These are phyloP conservation scores for Drosophila lacertosa DNA, from an alignment of 1,140 invertebrate species.

Conservation along the genomic window DNA sequence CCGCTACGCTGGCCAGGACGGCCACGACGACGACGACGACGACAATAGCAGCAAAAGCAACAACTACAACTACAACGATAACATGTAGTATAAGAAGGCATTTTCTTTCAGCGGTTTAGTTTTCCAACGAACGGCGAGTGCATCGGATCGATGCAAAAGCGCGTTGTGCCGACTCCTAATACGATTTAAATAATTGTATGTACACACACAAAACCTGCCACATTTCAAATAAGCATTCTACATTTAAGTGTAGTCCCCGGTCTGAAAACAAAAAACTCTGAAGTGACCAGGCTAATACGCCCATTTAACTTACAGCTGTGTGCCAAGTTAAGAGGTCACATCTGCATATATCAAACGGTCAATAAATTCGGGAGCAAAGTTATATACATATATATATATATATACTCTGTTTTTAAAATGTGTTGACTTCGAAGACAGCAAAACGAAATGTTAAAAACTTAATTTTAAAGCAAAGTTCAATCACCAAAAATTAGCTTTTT, in stretches of 20 bases:
- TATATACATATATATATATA: neutral
- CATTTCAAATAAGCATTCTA: slow-evolving; percentile 24
- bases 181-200: slow-evolving; percentile 44
- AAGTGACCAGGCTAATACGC: neutral
- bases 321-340: neutral
- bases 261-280: slow-evolving; percentile 6
- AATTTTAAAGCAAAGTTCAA: too few species aligned
- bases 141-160: slow-evolving; percentile 83
- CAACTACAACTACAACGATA: slow-evolving; percentile 39
- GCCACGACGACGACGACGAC: slow-evolving; percentile 6
- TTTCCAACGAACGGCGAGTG: slow-evolving; percentile 80
- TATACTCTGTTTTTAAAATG: neutral
- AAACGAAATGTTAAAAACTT: too few species aligned
- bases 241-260: slow-evolving; percentile 19
- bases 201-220: slow-evolving; percentile 22
- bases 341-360: neutral
- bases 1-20: slow-evolving; percentile 8
- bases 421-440: neutral
- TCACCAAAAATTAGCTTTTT: too few species aligned
- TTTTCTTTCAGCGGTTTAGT: slow-evolving; percentile 75
- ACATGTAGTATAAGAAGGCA: slow-evolving; percentile 67
- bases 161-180: slow-evolving; percentile 50
- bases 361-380: neutral
- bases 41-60: slow-evolving; percentile 21
- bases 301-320: neutral